Conservation (phyloP, 2,888 invertebrate genomes). For the Polydrusus tereticollis region DNA sequence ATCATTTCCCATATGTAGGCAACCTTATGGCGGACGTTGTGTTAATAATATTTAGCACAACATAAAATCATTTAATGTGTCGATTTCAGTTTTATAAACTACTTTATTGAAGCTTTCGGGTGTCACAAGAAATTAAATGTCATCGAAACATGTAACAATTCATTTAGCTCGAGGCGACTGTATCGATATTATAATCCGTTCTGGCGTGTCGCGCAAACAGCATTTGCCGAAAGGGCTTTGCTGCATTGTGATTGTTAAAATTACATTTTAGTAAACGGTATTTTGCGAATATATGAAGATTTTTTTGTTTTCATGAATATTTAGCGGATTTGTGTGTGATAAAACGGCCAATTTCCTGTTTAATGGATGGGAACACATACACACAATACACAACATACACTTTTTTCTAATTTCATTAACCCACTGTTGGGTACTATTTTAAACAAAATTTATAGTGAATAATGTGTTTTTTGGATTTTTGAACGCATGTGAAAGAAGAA, state of each 20-base stretch:
- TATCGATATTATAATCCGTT: conserved; percentile 14
- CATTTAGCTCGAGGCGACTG: background rate
- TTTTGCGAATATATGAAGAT: background rate
- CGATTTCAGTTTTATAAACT: background rate
- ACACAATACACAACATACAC: no score
- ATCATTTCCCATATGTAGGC: no score
- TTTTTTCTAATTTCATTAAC: no score
- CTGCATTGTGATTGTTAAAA: conserved; percentile 1
- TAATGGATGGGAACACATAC: no score
- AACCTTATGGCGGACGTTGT: no score
- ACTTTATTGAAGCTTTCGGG: background rate
- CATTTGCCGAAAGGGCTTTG: background rate
- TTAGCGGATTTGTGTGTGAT: no score
- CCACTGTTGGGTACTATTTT: no score
- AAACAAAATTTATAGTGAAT: no score
- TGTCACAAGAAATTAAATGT: conserved; percentile 14
- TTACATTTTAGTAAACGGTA: background rate
- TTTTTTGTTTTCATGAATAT: no score
- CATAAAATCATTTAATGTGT: background rate
- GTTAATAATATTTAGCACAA: background rate
- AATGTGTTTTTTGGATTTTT: no score
- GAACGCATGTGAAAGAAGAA: no score
- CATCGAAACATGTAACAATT: conserved; percentile 3
- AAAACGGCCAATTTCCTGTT: no score
- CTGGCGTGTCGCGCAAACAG: background rate